phyloP scores from a whole-genome alignment of 2,113 vertebrate species.

The Megalops atlanticus region DNA sequence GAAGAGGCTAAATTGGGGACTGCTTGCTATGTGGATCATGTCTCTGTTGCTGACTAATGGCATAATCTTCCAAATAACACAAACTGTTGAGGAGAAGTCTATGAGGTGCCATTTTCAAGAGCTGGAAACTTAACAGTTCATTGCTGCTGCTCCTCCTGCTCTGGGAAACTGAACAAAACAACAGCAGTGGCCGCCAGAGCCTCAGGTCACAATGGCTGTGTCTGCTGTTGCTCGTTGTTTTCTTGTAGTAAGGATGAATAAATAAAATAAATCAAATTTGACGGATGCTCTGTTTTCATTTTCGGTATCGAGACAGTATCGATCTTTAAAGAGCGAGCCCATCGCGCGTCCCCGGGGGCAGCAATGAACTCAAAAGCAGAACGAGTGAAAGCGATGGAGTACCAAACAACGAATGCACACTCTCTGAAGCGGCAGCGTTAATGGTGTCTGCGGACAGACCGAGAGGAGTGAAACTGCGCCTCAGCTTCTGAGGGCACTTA shows the following conservation, averaged over 20 bases:
- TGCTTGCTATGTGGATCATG: neutral
- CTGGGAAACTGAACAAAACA: neutral
- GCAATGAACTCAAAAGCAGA: neutral
- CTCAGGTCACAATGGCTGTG: neutral
- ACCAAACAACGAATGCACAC: neutral
- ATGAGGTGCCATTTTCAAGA: neutral
- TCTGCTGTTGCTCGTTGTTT: neutral
- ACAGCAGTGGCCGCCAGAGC: neutral
- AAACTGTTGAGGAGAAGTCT: neutral
- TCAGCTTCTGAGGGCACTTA: too few species aligned
- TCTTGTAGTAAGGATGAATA: neutral
- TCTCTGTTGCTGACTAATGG: neutral
- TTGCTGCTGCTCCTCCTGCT: neutral
- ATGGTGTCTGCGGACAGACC: too few species aligned
- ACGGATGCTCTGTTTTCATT: slow-evolving; percentile 4
- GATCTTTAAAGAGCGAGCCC: neutral
- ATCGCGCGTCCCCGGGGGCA: neutral
- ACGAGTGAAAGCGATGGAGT: neutral
- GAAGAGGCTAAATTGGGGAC: too few species aligned
- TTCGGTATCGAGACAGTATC: neutral
- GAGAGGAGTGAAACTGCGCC: too few species aligned
- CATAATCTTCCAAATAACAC: neutral
- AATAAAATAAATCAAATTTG: neutral
- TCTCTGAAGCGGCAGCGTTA: neutral
- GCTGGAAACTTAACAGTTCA: neutral